Evolutionary conservation across 1,140 invertebrate genomes (phyloP), one percentile per base, ranked within the genome.

Genomic region (Maniola jurtina): DNA sequence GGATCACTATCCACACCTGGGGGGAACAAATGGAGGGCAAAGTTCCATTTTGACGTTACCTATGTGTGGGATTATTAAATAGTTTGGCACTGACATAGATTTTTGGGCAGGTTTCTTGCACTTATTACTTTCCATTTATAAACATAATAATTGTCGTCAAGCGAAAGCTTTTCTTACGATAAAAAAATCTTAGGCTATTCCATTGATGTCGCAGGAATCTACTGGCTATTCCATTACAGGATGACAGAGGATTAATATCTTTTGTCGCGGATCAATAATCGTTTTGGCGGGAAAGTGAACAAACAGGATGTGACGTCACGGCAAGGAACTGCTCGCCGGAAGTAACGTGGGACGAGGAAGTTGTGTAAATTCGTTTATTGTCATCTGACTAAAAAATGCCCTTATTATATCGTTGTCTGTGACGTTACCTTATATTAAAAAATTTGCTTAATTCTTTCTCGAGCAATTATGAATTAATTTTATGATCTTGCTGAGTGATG

Each of bases 191-290:
- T 25, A 25, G 25, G 25, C 25, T 25, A 25, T 25, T 25, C 25
- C 4, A 25, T 25, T 25, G 25, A 25, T 25, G 25, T 25, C 25
- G 25, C 1, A 25, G 25, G 25, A 25, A 25, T 25, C 25, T 25
- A 2, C 25, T 25, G 25, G 25, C 1, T 45, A 11, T 45, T 13
- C 9, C 42, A 11, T 45, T 40, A 9, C 38, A 9, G 63, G 59
- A 61, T 68, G 61, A 68, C 61, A 68, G 9, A 48, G 25, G 50
- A 45, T 35, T 71, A 61, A 64, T 67, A 45, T 64, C 66, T 65
- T 67, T 55, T 58, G 47, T 13, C 48, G 48, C 52, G 64, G 68
- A 69, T 73, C 74, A 65, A 73, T 76, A 73, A 71, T 61, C 60
- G 58, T 73, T 73, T 73, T 68, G 68, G 71, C 61, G 63, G 55